Evolutionary conservation across 2,888 invertebrate genomes (phyloP).

Genomic region (Apotomis turbidana): DNA sequence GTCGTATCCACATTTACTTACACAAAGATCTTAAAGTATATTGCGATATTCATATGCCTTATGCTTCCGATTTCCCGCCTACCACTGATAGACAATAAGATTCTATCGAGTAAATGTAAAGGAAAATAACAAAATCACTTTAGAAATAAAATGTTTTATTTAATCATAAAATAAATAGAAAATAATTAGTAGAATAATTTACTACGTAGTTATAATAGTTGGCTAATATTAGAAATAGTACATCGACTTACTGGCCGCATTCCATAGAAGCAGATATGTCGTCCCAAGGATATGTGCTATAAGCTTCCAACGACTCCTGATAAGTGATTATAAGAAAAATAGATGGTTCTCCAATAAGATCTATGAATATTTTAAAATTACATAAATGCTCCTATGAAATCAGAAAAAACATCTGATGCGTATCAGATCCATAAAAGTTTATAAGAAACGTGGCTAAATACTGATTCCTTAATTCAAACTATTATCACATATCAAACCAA

Average conservation of each 20-base stretch:
- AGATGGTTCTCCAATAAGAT: slow-evolving; percentile 26
- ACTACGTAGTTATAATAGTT: slow-evolving; percentile 50
- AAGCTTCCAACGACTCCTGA: slow-evolving; percentile 44
- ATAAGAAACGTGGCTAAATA: slow-evolving; percentile 53
- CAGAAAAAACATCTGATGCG: slow-evolving; percentile 58
- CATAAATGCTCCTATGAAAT: slow-evolving; percentile 78
- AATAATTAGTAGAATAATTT: slow-evolving; percentile 49
- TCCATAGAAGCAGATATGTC: slow-evolving; percentile 80
- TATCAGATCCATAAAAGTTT: slow-evolving; percentile 54
- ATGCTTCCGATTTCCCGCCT: neutral
- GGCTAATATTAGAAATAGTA: slow-evolving; percentile 45
- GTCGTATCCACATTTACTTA: slow-evolving; percentile 18
- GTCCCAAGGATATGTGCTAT: slow-evolving; percentile 61
- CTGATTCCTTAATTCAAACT: slow-evolving; percentile 67
- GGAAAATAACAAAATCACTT: slow-evolving; percentile 52
- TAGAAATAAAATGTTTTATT: slow-evolving; percentile 62
- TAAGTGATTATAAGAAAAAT: slow-evolving; percentile 37
- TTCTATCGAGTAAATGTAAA: slow-evolving; percentile 24
- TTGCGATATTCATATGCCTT: slow-evolving; percentile 45
- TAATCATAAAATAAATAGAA: slow-evolving; percentile 58
- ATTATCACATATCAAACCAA: slow-evolving; percentile 77
- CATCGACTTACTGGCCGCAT: slow-evolving; percentile 50
- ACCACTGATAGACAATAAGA: slow-evolving; percentile 25
- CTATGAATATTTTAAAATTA: slow-evolving; percentile 41
- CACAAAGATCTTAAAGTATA: slow-evolving; percentile 59